Base-by-base conservation (phyloP, 2,888 invertebrate genomes). In the Dendrolimus houi region DNA sequence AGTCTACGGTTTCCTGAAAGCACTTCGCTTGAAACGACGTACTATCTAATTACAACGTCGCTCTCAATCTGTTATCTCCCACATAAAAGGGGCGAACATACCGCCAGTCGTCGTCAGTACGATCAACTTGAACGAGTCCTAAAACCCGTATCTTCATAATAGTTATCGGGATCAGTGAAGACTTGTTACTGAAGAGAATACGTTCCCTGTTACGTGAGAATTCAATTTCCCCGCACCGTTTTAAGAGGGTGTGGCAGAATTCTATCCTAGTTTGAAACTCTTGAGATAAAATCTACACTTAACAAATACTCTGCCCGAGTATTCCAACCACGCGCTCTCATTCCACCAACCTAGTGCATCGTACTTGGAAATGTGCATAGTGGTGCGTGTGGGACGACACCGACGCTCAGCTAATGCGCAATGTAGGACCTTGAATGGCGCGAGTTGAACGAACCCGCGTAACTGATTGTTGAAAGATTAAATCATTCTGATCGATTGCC, bases 311-410 rank as follows among this genome's bases (percentile, higher is more conserved):
- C 70, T 29, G 74, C 70, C 75, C 75, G 75, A 63, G 79, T 78
- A 89, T 89, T 84, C 89, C 70, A 67, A 80, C 83, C 89, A 87
- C 87, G 89, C 79, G 82, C 75, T 76, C 82, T 74, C 83, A 81
- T 86, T 87, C 83, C 81, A 77, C 74, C 82, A 78, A 81, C 74
- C 80, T 84, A 85, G 86, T 83, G 86, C 86, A 87, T 81, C 78
- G 82, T 79, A 79, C 85, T 82, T 83, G 81, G 81, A 77, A 79
- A 79, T 85, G 83, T 84, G 84, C 83, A 81, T 78, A 74, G 71
- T 73, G 77, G 72, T 75, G 81, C 79, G 73, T 78, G 85, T 79
- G 78, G 79, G 79, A 78, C 72, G 78, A 70, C 70, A 73, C 69
- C 73, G 74, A 81, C 76, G 79, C 81, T 71, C 79, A 82, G 79